These are phyloP conservation scores for Agriotes lineatus DNA, from an alignment of 2,888 invertebrate species.

Conservation along the genomic window DNA sequence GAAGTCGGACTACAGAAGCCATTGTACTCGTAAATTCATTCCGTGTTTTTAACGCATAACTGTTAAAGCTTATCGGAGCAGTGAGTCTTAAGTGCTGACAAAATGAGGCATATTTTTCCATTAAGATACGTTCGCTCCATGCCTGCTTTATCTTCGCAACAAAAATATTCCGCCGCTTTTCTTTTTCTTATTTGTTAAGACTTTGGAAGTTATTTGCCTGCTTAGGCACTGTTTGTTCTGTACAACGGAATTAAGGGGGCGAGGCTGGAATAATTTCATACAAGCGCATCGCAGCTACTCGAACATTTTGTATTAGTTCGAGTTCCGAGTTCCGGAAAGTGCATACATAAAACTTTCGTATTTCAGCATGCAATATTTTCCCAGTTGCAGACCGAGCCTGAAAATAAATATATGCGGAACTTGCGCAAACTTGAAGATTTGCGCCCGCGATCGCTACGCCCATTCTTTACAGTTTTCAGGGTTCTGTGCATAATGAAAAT, in stretches of 20 bases:
- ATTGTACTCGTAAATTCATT: slow-evolving; percentile 38
- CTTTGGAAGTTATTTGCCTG: slow-evolving; percentile 1
- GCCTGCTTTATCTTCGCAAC: slow-evolving; percentile 19
- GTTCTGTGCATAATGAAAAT: background rate
- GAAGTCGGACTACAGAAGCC: slow-evolving; percentile 13
- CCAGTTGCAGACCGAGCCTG: background rate
- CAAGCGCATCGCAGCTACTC: background rate
- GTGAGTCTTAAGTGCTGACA: slow-evolving; percentile 29
- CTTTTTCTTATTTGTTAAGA: background rate
- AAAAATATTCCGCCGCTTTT: slow-evolving; percentile 9
- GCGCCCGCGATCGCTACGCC: background rate
- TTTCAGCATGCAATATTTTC: slow-evolving; percentile 4
- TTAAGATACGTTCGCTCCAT: slow-evolving; percentile 30
- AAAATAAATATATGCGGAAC: background rate
- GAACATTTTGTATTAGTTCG: background rate
- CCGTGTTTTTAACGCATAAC: slow-evolving; percentile 26
- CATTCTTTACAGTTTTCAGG: slow-evolving; percentile 3
- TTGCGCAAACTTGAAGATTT: slow-evolving; percentile 5
- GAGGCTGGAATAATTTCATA: background rate
- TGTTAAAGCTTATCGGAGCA: slow-evolving; percentile 25
- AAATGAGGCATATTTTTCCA: slow-evolving; percentile 29
- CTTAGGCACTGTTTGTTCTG: background rate
- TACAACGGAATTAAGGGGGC: background rate
- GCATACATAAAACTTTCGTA: background rate
- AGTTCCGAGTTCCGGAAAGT: background rate